These are phyloP conservation scores for Macrocentrus cingulum DNA, from an alignment of 1,140 invertebrate species.

Conservation along the genomic window DNA sequence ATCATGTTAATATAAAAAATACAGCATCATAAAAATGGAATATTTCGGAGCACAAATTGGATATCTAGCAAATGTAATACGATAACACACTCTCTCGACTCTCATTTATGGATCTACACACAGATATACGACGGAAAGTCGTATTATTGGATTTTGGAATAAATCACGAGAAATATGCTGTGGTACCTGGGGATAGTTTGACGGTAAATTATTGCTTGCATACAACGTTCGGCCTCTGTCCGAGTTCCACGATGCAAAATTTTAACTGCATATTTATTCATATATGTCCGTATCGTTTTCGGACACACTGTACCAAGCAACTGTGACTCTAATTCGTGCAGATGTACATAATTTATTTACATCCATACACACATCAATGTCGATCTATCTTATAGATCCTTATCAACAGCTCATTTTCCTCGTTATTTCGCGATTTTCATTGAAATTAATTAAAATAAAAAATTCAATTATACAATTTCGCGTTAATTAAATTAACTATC, in stretches of 20 bases:
- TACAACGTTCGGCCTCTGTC: slow-evolving; percentile 30
- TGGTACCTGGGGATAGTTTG: slow-evolving; percentile 21
- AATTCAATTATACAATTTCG: too few relatives aligned
- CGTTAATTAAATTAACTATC: too few relatives aligned
- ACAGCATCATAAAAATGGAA: too few relatives aligned
- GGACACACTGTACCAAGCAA: neutral
- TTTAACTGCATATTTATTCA: slow-evolving; percentile 47
- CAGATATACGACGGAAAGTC: too few relatives aligned
- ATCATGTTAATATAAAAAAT: too few relatives aligned
- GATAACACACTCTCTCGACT: neutral
- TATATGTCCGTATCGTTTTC: slow-evolving; percentile 14
- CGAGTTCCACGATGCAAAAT: slow-evolving; percentile 34
- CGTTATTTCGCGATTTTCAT: too few relatives aligned
- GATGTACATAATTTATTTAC: neutral
- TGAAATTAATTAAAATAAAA: too few relatives aligned
- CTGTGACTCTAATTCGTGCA: neutral
- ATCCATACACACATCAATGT: too few relatives aligned
- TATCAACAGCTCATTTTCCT: too few relatives aligned
- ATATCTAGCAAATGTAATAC: too few relatives aligned
- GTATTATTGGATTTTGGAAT: slow-evolving; percentile 41
- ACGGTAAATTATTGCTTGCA: slow-evolving; percentile 41
- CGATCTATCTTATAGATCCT: too few relatives aligned
- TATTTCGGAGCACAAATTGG: too few relatives aligned
- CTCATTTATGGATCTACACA: neutral
- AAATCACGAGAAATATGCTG: slow-evolving; percentile 45